Evolutionary conservation across 2,888 invertebrate genomes (phyloP).

Genomic region (Xanthia icteritia): DNA sequence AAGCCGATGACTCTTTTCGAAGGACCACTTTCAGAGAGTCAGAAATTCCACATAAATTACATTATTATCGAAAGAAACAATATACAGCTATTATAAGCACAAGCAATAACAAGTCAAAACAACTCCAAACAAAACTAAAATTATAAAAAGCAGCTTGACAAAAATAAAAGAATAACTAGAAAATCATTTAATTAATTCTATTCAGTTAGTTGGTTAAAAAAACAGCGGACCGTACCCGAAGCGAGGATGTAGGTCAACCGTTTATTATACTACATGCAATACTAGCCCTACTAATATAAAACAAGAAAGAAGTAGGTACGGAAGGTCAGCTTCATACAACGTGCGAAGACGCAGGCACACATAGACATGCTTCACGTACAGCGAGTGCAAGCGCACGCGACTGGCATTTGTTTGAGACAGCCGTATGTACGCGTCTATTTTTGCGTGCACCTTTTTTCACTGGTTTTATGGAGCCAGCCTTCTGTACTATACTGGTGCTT

Average conservation of each 20-base stretch:
- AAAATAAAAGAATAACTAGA: slow-evolving; percentile 15
- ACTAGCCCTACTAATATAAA: slow-evolving; percentile 18
- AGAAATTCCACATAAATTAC: not conserved
- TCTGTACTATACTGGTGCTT: not conserved
- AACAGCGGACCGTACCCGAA: slow-evolving; percentile 11
- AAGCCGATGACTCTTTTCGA: not conserved
- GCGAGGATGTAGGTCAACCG: slow-evolving; percentile 25
- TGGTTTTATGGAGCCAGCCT: not conserved
- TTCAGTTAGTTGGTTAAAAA: slow-evolving; percentile 18
- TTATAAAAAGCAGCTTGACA: not conserved
- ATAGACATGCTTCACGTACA: not conserved
- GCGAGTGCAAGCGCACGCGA: not conserved
- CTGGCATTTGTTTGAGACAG: not conserved
- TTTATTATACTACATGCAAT: slow-evolving; percentile 29
- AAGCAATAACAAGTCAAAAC: not conserved
- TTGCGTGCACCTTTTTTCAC: not conserved
- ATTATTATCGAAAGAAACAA: not conserved
- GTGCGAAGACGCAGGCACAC: not conserved
- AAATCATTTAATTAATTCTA: slow-evolving; percentile 36
- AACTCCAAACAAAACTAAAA: slow-evolving; percentile 1
- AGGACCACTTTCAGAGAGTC: not conserved
- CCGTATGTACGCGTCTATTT: too few species aligned
- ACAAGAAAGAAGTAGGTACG: not conserved
- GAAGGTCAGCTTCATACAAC: not conserved
- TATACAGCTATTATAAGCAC: not conserved